Conservation (phyloP, 2,888 invertebrate genomes). For the Leptopilina syphax region DNA sequence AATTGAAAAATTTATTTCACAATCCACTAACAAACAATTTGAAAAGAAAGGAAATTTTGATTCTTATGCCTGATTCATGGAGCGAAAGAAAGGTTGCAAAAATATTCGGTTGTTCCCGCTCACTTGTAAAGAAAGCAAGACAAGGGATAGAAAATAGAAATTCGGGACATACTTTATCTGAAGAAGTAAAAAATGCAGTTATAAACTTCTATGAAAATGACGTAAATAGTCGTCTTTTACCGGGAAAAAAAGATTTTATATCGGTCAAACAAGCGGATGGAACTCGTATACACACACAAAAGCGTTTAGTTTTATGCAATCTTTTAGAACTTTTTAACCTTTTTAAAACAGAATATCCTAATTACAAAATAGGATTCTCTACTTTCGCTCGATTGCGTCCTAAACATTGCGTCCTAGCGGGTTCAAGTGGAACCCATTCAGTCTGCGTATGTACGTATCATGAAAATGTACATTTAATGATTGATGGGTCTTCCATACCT, state of each 20-base stretch:
- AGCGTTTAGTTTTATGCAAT: slow-evolving; percentile 13
- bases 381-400: slow-evolving; percentile 7
- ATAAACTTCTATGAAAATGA: neutral
- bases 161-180: neutral
- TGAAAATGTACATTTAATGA: slow-evolving; percentile 16
- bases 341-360: neutral
- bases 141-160: neutral
- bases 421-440: neutral
- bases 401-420: neutral
- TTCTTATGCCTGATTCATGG: neutral
- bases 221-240: neutral
- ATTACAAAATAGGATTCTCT: slow-evolving; percentile 19
- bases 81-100: no score
- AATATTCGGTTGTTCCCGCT: neutral
- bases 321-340: neutral
- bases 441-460: slow-evolving; percentile 19
- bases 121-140: neutral
- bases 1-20: neutral
- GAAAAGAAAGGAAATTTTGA: neutral
- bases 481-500: slow-evolving; percentile 2
- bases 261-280: neutral
- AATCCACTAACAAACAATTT: neutral
- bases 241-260: neutral
- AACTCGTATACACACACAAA: neutral
- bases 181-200: neutral